A percentile compares a stretch with the other conserved stretches of the same genome.
phyloP scores from a whole-genome alignment of 2,797 vertebrate genomes.

The Gymnoscopelus braueri region DNA sequence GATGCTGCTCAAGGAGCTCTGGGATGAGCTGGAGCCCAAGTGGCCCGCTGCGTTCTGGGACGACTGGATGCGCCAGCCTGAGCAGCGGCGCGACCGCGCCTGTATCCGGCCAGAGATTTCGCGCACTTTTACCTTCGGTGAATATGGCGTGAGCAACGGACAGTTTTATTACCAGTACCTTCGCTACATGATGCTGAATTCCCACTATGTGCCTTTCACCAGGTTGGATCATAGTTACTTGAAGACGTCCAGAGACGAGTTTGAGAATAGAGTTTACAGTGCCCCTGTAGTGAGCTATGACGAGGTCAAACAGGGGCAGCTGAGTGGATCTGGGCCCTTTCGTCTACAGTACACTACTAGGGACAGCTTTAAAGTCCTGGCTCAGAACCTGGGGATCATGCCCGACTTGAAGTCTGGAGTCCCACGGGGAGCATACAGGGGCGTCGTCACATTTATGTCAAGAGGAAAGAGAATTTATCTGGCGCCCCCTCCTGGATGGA shows the following conservation, averaged over 20 bases:
- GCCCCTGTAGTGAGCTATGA: constrained; percentile 84
- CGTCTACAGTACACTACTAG: constrained; percentile 87
- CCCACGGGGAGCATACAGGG: constrained; percentile 90
- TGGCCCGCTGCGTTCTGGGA: constrained; percentile 96
- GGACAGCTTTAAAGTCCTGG: constrained; percentile 89
- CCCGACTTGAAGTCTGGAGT: constrained; percentile 96
- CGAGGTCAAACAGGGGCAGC: constrained; percentile 79
- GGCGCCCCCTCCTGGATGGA: constrained; percentile 89
- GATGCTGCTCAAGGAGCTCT: constrained; percentile 86
- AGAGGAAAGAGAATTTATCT: constrained; percentile 88
- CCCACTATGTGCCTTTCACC: constrained; percentile 91
- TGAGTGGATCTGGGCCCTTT: constrained; percentile 80
- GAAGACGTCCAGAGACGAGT: constrained; percentile 77
- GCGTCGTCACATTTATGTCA: constrained; percentile 89
- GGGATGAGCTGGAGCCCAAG: constrained; percentile 93
- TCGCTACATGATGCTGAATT: constrained; percentile 91
- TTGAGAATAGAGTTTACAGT: constrained; percentile 84
- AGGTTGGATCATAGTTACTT: constrained; percentile 88
- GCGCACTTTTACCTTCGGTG: constrained; percentile 91
- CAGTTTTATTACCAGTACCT: constrained; percentile 96
- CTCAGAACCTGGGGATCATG: constrained; percentile 91
- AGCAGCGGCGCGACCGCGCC: constrained; percentile 85
- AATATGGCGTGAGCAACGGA: constrained; percentile 93
- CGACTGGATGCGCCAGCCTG: constrained; percentile 93
- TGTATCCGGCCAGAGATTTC: constrained; percentile 93